A percentile compares a stretch with the other conserved stretches of the same genome.
Conservation (phyloP, 1,140 invertebrate species). For the Mylabris phalerata region DNA sequence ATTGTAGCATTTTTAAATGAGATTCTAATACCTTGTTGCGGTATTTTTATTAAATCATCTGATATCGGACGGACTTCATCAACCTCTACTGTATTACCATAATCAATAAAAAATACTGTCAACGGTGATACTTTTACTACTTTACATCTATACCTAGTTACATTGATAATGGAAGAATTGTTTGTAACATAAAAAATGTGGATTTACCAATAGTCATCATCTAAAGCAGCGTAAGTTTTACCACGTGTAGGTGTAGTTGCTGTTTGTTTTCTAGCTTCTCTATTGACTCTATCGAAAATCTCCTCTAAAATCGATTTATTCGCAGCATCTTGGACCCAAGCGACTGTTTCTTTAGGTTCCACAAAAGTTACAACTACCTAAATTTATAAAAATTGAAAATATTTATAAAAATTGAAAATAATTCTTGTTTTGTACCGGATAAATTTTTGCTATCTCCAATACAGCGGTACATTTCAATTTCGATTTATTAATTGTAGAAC, state of each 20-base stretch:
- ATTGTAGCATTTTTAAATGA: not conserved
- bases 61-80: slow-evolving; percentile 8
- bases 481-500: not conserved
- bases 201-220: slow-evolving; percentile 1
- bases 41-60: slow-evolving; percentile 10
- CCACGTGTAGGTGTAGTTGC: not conserved
- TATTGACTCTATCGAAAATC: not conserved
- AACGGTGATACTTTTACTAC: not conserved
- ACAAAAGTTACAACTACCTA: not conserved
- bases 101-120: slow-evolving; percentile 9
- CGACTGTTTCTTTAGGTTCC: not conserved
- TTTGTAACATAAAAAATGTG: no score
- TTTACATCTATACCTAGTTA: slow-evolving; percentile 7
- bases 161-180: no score
- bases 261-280: not conserved
- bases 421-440: not conserved
- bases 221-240: slow-evolving; percentile 1
- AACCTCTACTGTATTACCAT: slow-evolving; percentile 14
- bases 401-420: no score
- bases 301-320: not conserved
- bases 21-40: slow-evolving; percentile 1
- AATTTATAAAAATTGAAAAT: not conserved
- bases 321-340: slow-evolving; percentile 3
- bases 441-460: not conserved
- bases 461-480: not conserved